Conservation (phyloP, 1,140 invertebrate genomes). For the Drosophila nikananu region DNA sequence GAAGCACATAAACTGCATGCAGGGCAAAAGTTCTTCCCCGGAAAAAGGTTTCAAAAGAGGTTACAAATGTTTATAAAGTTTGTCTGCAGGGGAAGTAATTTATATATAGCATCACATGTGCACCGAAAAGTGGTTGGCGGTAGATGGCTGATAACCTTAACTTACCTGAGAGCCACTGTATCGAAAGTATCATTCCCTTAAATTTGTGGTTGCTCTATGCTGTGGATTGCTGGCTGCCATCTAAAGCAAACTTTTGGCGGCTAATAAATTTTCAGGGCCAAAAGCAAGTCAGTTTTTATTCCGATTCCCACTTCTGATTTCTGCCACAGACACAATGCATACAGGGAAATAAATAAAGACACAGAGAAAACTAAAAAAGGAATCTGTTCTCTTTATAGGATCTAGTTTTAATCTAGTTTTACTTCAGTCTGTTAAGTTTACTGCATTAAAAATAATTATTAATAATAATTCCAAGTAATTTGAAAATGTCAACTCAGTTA, state of each 20-base stretch:
- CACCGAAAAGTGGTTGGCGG: background rate
- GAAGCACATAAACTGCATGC: slow-evolving; percentile 37
- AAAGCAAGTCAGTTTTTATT: slow-evolving; percentile 52
- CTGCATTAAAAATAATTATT: too few species aligned
- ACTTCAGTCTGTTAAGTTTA: too few species aligned
- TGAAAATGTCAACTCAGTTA: too few species aligned
- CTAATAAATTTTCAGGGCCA: slow-evolving; percentile 66
- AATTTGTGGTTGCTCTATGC: slow-evolving; percentile 7
- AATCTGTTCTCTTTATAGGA: too few species aligned
- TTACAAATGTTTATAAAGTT: slow-evolving; percentile 44
- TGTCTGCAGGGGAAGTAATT: background rate
- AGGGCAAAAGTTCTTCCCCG: slow-evolving; percentile 13
- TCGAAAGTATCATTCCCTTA: background rate
- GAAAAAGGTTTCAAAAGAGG: slow-evolving; percentile 35
- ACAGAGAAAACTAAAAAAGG: slow-evolving; percentile 18
- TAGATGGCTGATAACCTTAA: slow-evolving; percentile 3
- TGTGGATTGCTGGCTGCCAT: slow-evolving; percentile 54
- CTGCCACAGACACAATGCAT: slow-evolving; percentile 41
- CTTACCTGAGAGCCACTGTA: slow-evolving; percentile 7
- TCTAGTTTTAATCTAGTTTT: too few species aligned
- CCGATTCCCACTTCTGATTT: slow-evolving; percentile 54
- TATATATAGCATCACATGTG: background rate
- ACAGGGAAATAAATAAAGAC: slow-evolving; percentile 5
- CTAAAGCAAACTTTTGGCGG: slow-evolving; percentile 65
- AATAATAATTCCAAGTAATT: too few species aligned